Percentiles rank a stretch among this genome's conserved stretches.
Evolutionary conservation across 2,113 vertebrate species (phyloP).

Genomic region (Megaceryle maxima): DNA sequence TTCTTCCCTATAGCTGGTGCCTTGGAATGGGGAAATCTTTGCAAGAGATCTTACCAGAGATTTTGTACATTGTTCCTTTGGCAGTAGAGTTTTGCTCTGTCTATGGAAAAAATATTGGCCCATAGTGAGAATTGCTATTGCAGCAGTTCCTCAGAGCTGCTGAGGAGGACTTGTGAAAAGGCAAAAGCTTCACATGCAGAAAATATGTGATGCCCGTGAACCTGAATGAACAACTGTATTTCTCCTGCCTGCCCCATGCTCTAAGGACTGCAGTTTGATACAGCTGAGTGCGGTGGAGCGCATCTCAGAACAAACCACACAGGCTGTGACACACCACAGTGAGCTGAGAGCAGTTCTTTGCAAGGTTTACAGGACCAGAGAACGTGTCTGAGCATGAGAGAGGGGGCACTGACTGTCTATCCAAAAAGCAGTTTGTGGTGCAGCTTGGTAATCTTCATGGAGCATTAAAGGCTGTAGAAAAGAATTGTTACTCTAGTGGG

Average conservation of each 20-base stretch:
- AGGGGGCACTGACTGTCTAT: background rate
- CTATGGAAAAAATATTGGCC: background rate
- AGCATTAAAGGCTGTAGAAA: background rate
- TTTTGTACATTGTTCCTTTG: background rate
- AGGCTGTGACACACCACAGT: background rate
- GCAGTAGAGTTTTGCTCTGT: background rate
- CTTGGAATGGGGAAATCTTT: background rate
- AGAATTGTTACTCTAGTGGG: background rate
- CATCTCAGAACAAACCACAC: background rate
- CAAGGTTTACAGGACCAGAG: background rate
- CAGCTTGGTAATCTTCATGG: background rate
- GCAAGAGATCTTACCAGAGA: background rate
- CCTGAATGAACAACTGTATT: background rate
- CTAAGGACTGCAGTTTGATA: background rate
- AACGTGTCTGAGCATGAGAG: background rate
- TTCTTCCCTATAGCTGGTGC: background rate
- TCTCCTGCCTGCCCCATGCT: too few species aligned
- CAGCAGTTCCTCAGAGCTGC: background rate
- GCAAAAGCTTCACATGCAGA: background rate
- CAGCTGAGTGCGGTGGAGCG: background rate
- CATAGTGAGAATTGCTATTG: background rate
- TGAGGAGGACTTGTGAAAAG: background rate
- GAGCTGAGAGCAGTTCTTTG: background rate
- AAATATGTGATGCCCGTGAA: background rate
- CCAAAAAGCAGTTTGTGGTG: background rate